phyloP scores from a whole-genome alignment of 1,140 invertebrate species.

The Drosophila asahinai region DNA sequence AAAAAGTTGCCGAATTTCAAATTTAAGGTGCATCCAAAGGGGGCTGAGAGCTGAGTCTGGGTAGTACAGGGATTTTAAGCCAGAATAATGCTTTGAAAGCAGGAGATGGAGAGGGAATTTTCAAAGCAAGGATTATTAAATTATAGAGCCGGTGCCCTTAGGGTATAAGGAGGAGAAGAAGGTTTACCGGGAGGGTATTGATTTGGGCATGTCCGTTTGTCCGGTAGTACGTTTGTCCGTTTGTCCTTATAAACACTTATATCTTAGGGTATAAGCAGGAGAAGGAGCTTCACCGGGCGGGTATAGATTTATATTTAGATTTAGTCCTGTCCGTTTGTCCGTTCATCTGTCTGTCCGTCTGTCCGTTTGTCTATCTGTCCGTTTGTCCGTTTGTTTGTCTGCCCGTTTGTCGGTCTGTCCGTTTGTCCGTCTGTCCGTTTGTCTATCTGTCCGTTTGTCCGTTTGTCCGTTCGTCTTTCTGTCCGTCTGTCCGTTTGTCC shows the following conservation, averaged over 20 bases:
- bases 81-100: too few species aligned
- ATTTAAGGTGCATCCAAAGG: conserved; percentile 6
- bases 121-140: neutral
- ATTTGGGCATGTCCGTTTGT: too few species aligned
- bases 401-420: too few species aligned
- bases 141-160: too few species aligned
- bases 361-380: neutral
- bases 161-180: neutral
- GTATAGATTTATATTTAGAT: too few species aligned
- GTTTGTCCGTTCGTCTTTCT: neutral
- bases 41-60: neutral
- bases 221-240: too few species aligned
- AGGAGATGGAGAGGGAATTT: neutral
- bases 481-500: neutral
- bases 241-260: too few species aligned
- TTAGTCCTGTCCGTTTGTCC: neutral
- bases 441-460: neutral
- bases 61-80: neutral
- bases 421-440: too few species aligned
- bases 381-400: neutral
- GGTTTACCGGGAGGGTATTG: too few species aligned
- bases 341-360: neutral
- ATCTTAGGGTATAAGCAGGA: neutral
- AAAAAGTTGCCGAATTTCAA: neutral
- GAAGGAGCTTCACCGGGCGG: too few species aligned